Evolutionary conservation across 1,140 invertebrate species (phyloP), one percentile per base, ranked within the genome.

Genomic region (Listronotus oregonensis): DNA sequence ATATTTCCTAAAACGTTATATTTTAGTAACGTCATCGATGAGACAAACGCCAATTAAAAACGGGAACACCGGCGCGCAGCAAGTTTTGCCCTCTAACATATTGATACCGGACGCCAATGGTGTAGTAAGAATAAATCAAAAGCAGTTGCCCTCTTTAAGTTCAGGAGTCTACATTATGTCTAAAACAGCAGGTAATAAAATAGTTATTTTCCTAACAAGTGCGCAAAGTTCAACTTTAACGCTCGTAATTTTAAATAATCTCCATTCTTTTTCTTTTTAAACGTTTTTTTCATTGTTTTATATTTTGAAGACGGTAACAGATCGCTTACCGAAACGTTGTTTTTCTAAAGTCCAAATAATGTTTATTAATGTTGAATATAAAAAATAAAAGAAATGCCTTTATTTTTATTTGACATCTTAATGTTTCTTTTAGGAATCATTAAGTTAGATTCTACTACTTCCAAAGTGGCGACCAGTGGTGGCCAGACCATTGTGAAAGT

Each of bases 81-180:
- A 77, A 42, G 18, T 60, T 31, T 58, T 76, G 18, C 75, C 75
- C 8, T 70, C 73, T 15, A 77, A 75, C 40, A 71, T 77, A 49
- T 44, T 77, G 15, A 75, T 76, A 52, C 74, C 86, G 0, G 87
- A 87, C 73, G 85, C 87, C 15, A 89, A 89, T 74, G 88, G 88
- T 9, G 86, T 91, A 15, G 87, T 90, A 27, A 86, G 89, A 77
- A 86, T 90, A 10, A 88, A 89, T 76, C 86, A 88, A 4, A 87
- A 88, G 70, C 87, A 89, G 73, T 85, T 90, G 80, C 87, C 88
- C 1, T 87, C 87, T 70, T 80, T 90, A 27, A 83, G 82, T 66
- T 78, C 81, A 67, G 87, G 87, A 64, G 86, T 89, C 10, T 90
- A 89, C 70, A 87, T 90, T 17, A 89, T 91, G 86, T 89, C 88